A percentile compares a stretch with the other conserved stretches of the same genome.
Evolutionary conservation across 2,888 invertebrate genomes (phyloP).

Genomic region (Eristalis tenax): DNA sequence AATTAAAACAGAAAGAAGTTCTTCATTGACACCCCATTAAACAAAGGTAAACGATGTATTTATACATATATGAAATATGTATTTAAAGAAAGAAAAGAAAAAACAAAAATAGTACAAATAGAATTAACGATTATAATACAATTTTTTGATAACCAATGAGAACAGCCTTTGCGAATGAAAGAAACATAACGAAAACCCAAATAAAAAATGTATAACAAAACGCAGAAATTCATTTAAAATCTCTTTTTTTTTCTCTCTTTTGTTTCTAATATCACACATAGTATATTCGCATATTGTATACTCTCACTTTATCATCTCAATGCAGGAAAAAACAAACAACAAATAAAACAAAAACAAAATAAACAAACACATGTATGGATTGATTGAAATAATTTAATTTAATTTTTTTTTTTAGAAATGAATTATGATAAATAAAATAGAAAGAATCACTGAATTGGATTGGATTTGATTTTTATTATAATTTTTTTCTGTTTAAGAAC

Average conservation of each 20-base stretch:
- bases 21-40: constrained; percentile 1
- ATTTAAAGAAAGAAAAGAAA: constrained; percentile 20
- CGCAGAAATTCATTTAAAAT: neutral
- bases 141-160: constrained; percentile 51
- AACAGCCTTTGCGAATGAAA: constrained; percentile 6
- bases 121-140: constrained; percentile 55
- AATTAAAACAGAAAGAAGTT: constrained; percentile 5
- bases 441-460: neutral
- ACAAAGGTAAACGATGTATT: constrained; percentile 45
- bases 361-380: neutral
- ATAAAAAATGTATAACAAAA: constrained; percentile 44
- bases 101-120: constrained; percentile 64
- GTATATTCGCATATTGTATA: constrained; percentile 1
- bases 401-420: neutral
- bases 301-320: neutral
- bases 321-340: neutral
- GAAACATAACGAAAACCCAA: constrained; percentile 1
- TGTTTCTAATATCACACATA: neutral
- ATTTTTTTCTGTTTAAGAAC: neutral
- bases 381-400: neutral
- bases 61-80: constrained; percentile 36
- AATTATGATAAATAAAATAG: constrained; percentile 2
- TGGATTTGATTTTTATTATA: neutral
- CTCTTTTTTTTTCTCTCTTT: constrained; percentile 19
- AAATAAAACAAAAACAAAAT: neutral